Base-by-base conservation (phyloP, 1,140 invertebrate species). In the Drosophila ercepeae region DNA sequence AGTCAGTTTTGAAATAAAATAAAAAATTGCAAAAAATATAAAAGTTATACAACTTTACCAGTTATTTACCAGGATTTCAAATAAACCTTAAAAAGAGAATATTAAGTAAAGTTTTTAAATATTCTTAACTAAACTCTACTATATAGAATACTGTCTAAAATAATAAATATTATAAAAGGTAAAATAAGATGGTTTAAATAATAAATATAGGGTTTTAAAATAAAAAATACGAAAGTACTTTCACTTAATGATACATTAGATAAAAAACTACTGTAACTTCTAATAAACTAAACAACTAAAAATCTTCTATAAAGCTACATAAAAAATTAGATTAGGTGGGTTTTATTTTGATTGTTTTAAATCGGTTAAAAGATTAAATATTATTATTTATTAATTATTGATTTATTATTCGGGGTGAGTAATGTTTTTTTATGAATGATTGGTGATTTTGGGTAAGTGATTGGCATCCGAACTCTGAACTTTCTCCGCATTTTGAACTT, bases 401-500 rank as follows among this genome's bases (percentile, higher is more conserved):
- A 32, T 32, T n/a, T n/a, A 32, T 32, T 32, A n/a, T n/a, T 32
- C 11, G 34, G n/a, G 1, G 6, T 39, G 36, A 16, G 6, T 39
- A 7, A 13, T 16, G 13, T 11, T 32, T 32, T 32, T 32, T 32
- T 32, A 32, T 32, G 29, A 32, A 11, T 32, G 11, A 27, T 27
- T 32, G 4, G 4, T 39, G n/a, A 8, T 14, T 39, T 16, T 32
- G 4, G 11, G 3, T 32, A 3, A 32, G 29, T 32, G 29, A 32
- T 32, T 32, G 29, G 29, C 29, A 32, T 9, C 9, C 11, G 9
- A 32, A 11, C 29, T 32, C 11, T 32, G 9, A 32, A 32, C 29
- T 9, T 32, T n/a, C 11, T 32, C 29, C 11, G 29, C 4, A 32
- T 32, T n/a, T n/a, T 32, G 9, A 32, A 90, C 82, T 91, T 91